Evolutionary conservation across 1,140 invertebrate species (phyloP).

Genomic region (Drosophila pachea): DNA sequence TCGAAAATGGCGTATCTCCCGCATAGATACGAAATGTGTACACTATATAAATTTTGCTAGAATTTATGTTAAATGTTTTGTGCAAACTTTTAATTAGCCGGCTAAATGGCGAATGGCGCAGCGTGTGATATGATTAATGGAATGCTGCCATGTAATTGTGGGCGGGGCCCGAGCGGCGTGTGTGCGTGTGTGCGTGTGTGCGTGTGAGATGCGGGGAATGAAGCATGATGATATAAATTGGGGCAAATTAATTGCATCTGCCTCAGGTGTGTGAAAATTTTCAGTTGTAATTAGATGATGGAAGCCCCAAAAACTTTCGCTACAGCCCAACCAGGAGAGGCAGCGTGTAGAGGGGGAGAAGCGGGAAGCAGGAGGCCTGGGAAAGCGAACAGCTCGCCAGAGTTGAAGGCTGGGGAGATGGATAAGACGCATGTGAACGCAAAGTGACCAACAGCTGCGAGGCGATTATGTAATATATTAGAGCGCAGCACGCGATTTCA

Average conservation of each 20-base stretch:
- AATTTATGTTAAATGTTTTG: slow-evolving; percentile 73
- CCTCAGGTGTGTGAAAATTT: slow-evolving; percentile 71
- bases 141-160: slow-evolving; percentile 71
- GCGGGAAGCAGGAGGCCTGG: too few species aligned
- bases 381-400: slow-evolving; percentile 36
- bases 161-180: slow-evolving; percentile 23
- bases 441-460: slow-evolving; percentile 50
- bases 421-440: slow-evolving; percentile 15
- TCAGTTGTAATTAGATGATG: slow-evolving; percentile 73
- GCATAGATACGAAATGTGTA: slow-evolving; percentile 50
- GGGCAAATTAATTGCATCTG: slow-evolving; percentile 75
- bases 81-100: slow-evolving; percentile 74
- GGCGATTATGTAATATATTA: neutral
- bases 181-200: neutral
- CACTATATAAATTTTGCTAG: slow-evolving; percentile 32
- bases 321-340: slow-evolving; percentile 31
- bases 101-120: slow-evolving; percentile 73
- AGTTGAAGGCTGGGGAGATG: slow-evolving; percentile 58
- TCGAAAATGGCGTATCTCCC: slow-evolving; percentile 40
- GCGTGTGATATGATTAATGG: slow-evolving; percentile 73
- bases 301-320: slow-evolving; percentile 57
- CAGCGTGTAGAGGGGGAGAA: slow-evolving; percentile 17
- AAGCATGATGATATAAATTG: slow-evolving; percentile 69
- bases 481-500: slow-evolving; percentile 1
- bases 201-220: slow-evolving; percentile 10